Base-by-base conservation (phyloP, 2,797 vertebrate species). In the Acrocephalus scirpaceus region DNA sequence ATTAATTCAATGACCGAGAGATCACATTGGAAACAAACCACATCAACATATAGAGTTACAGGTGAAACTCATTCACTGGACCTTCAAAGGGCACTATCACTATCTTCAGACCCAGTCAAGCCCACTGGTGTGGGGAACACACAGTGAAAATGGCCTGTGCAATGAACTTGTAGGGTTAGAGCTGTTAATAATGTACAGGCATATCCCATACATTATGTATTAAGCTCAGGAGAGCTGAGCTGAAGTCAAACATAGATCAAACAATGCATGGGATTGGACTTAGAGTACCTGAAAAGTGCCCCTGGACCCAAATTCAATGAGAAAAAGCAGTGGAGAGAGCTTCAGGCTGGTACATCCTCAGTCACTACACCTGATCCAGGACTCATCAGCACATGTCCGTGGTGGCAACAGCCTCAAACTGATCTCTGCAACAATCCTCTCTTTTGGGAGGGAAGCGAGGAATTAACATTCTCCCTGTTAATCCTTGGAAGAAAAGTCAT, bases 171-270 rank as follows among this genome's bases (percentile, higher is more conserved):
- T 57, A 57, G 80, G 67, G 60, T 77, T 86, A 73, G 48, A 86
- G 21, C 18, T 74, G 48, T 94, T 76, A 94, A 86, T 88, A 88
- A 94, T 61, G 13, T 48, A 88, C 38, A 23, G 60, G 6, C 34
- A 76, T 69, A 53, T 74, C 71, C 57, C 56, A 74, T 90, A 19
- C 54, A 86, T 88, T 92, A 92, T 45, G 47, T 77, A 95, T 86
- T 65, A 80, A 84, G 65, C 69, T 93, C 69, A 86, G 76, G 34
- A 5, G 1, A 88, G 44, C 44, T 75, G 57, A 90, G 62, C 14
- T 95, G 3, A 90, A 94, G 90, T 66, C 86, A 92, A 75, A 78
- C n/a, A 40, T 6, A 86, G 58, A 86, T 86, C n/a, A 90, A 86
- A 56, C n/a, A 69, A 69, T 61, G 36, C 40, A 56, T 22, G 13